A percentile compares a stretch with the other conserved stretches of the same genome.
These are phyloP conservation scores for Chymomyza caudatula DNA, from an alignment of 2,888 invertebrate genomes.

Conservation along the genomic window DNA sequence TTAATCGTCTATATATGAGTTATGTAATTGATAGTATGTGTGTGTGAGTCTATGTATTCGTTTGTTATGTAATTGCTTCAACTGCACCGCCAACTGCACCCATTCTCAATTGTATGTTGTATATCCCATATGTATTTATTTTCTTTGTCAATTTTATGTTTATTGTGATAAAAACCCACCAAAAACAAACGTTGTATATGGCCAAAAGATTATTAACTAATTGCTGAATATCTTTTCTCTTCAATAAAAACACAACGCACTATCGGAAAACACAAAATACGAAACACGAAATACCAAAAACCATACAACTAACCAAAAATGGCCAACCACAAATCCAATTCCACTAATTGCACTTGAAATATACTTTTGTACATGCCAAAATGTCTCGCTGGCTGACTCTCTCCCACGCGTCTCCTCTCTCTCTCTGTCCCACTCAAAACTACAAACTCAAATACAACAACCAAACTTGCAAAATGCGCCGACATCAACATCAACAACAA, in stretches of 20 bases:
- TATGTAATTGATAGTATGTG: not conserved
- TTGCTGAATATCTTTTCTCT: slow-evolving; percentile 54
- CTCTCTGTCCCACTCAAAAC: slow-evolving; percentile 13
- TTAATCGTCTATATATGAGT: too few relatives aligned
- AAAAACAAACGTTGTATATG: slow-evolving; percentile 16
- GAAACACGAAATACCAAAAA: not conserved
- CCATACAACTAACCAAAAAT: not conserved
- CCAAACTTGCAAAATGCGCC: slow-evolving; percentile 50
- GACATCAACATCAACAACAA: slow-evolving; percentile 31
- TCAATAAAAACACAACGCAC: not conserved
- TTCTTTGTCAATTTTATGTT: slow-evolving; percentile 1
- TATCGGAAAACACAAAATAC: slow-evolving; percentile 18
- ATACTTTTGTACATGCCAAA: slow-evolving; percentile 56
- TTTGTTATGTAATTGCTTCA: slow-evolving; percentile 35
- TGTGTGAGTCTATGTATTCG: not conserved
- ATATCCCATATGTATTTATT: slow-evolving; percentile 12
- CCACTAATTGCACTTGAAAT: slow-evolving; percentile 75
- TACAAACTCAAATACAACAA: slow-evolving; percentile 12
- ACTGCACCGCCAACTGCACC: slow-evolving; percentile 55
- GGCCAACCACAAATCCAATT: slow-evolving; percentile 59
- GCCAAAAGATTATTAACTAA: slow-evolving; percentile 51
- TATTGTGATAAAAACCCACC: slow-evolving; percentile 14
- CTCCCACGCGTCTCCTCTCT: not conserved
- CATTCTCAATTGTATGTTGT: slow-evolving; percentile 26
- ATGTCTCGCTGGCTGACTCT: not conserved